Evolutionary conservation across 1,140 invertebrate genomes (phyloP).

Genomic region (Aphaenogaster ashmeadi): DNA sequence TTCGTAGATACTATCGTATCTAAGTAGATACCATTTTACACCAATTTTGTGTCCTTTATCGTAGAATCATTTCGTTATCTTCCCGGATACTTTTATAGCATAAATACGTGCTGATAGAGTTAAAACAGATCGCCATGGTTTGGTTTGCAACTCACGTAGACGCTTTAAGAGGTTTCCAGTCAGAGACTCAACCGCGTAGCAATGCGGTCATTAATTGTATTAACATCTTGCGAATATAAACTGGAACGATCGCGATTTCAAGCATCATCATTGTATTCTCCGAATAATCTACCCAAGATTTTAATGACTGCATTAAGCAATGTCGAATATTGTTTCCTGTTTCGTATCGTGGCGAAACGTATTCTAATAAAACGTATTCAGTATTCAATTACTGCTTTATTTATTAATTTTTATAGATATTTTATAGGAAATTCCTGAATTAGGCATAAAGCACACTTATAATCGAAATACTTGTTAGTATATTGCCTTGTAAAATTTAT

Average conservation of each 20-base stretch:
- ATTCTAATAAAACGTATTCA: not conserved
- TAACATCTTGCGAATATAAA: constrained; percentile 46
- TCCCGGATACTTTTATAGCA: not conserved
- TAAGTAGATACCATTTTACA: not conserved
- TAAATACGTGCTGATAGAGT: constrained; percentile 24
- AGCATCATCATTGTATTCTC: not conserved
- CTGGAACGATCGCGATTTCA: not conserved
- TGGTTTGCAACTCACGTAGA: constrained; percentile 51
- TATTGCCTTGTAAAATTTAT: not conserved
- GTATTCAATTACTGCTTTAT: not conserved
- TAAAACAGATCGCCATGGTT: constrained; percentile 19
- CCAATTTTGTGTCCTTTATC: not conserved
- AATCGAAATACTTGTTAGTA: not conserved
- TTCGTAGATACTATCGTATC: not conserved
- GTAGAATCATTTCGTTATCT: constrained; percentile 1
- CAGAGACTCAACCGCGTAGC: not conserved
- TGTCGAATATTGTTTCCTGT: not conserved
- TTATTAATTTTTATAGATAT: not conserved
- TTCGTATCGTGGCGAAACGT: not conserved
- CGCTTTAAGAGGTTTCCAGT: constrained; percentile 59
- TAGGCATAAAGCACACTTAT: not conserved
- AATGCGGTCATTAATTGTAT: constrained; percentile 56
- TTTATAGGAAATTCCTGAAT: not conserved
- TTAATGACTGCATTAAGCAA: not conserved
- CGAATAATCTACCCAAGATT: not conserved